phyloP scores from a whole-genome alignment of 2,888 invertebrate species.

The Tipula helvola region DNA sequence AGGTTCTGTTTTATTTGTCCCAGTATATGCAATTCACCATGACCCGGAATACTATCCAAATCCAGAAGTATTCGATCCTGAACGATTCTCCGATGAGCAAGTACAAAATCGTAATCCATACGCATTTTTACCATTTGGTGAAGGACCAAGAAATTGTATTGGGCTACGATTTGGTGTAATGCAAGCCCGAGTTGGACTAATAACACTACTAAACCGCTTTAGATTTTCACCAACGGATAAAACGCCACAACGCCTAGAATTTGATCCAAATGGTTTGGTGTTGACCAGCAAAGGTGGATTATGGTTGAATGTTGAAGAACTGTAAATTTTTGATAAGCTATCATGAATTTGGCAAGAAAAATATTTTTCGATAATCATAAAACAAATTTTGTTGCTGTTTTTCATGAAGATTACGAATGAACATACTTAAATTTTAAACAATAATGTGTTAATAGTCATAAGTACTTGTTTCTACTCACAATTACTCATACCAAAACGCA shows the following conservation, averaged over 20 bases:
- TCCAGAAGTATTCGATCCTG: neutral
- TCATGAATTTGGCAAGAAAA: no score
- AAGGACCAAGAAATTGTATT: constrained; percentile 28
- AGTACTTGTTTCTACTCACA: no score
- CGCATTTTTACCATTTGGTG: neutral
- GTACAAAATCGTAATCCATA: neutral
- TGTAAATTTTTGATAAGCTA: no score
- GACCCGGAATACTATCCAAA: neutral
- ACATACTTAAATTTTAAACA: no score
- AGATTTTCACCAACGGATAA: constrained; percentile 20
- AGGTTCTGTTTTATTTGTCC: neutral
- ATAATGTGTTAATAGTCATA: no score
- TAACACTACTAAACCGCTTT: constrained; percentile 23
- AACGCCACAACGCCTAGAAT: constrained; percentile 24
- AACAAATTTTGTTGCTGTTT: no score
- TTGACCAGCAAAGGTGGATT: no score
- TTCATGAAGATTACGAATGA: no score
- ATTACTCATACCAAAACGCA: no score
- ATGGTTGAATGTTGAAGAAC: neutral
- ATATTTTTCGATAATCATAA: no score
- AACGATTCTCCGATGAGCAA: neutral
- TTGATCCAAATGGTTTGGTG: constrained; percentile 6
- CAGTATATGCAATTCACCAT: neutral
- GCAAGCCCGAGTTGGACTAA: constrained; percentile 27
- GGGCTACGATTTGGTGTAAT: constrained; percentile 30